Base-by-base conservation (phyloP, 2,113 vertebrate genomes). In the Spea bombifrons region DNA sequence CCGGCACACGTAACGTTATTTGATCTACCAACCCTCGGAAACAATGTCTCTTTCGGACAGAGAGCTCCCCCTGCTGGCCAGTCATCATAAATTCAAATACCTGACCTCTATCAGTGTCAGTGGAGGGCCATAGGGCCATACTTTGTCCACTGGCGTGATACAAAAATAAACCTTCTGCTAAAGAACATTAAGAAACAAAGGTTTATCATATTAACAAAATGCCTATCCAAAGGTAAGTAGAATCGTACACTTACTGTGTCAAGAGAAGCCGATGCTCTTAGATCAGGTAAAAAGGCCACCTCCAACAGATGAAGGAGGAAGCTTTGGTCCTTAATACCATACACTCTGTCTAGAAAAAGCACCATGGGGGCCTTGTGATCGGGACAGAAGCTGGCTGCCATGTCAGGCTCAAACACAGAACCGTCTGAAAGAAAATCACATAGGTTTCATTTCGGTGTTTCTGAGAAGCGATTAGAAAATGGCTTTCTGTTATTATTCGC, bases 301-400 rank as follows among this genome's bases (percentile, higher is more conserved):
- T 99, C 97, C 4, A 99, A 83, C 57, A 99, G 89, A 81, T 99
- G 96, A 69, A 99, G 94, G 59, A 99, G 91, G 71, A 99, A 97
- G 78, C 90, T 91, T 89, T 98, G 97, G 88, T 96, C 95, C 88
- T 97, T 95, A 69, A 99, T 94, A 67, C 97, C 96, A 66, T 99
- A 99, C 10, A 99, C 97, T 50, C 97, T 92, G 84, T 99, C 97
- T 89, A 99, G 86, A 86, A 99, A 99, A 74, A 98, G 92, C 84
- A 99, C 97, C 95, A 99, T 99, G 70, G 97, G 94, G 66, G 96
- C 94, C 86, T 99, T 99, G 90, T 99, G 97, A 83, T 99, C 97
- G 17, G 97, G 97, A 82, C 96, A 98, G 91, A 99, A 99, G 84
- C 78, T 92, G 83, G 96, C 97, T 1, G 95, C 94, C 97, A 99